Conservation (phyloP, 1,140 invertebrate species). For the Gonatopus flavifemur region DNA sequence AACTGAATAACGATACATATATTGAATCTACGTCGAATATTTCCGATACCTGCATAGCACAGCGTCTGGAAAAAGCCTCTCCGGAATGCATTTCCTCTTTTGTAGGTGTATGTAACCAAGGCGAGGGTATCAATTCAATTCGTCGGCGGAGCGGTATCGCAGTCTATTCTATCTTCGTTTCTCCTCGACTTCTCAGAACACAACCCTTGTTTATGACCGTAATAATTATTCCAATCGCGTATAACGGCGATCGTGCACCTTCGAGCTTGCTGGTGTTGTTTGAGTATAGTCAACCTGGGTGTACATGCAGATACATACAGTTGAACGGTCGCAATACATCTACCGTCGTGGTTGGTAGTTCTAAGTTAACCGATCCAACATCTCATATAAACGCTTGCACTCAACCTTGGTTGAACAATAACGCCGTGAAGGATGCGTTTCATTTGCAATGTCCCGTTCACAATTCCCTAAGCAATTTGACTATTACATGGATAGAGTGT, state of each 20-base stretch:
- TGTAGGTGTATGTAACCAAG: too few relatives aligned
- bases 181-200: slow-evolving; percentile 4
- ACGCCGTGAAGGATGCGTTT: slow-evolving; percentile 28
- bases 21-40: too few relatives aligned
- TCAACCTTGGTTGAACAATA: too few relatives aligned
- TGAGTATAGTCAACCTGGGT: slow-evolving; percentile 6
- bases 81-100: too few relatives aligned
- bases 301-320: slow-evolving; percentile 11
- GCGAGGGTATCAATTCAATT: slow-evolving; percentile 36
- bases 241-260: too few relatives aligned
- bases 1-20: background rate
- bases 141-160: slow-evolving; percentile 33
- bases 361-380: slow-evolving; percentile 28
- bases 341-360: slow-evolving; percentile 31
- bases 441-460: slow-evolving; percentile 31
- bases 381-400: background rate
- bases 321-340: slow-evolving; percentile 38
- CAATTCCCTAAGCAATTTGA: slow-evolving; percentile 24
- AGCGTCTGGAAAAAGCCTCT: too few relatives aligned
- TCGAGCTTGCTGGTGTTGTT: slow-evolving; percentile 20
- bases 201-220: slow-evolving; percentile 36
- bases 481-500: too few relatives aligned
- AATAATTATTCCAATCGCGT: slow-evolving; percentile 47
- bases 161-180: background rate
- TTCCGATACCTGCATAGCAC: too few relatives aligned